Evolutionary conservation across 2,888 invertebrate species (phyloP).

Genomic region (Serripes groenlandicus): DNA sequence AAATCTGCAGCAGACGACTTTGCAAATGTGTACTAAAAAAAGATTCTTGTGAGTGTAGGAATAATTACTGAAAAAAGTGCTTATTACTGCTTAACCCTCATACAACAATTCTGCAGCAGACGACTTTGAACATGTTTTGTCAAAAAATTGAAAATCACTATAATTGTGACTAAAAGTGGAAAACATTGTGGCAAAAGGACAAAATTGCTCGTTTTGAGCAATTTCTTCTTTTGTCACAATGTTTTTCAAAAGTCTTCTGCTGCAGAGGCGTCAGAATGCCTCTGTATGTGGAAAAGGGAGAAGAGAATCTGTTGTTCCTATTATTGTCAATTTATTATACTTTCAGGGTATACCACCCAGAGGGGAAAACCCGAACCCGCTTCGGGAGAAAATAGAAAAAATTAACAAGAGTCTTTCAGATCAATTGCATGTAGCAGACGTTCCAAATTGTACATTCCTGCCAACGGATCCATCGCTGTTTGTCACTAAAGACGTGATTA

Average conservation of each 20-base stretch:
- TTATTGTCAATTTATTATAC: background rate
- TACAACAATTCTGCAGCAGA: no score
- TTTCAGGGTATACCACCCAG: constrained; percentile 94
- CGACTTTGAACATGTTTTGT: no score
- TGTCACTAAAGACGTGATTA: constrained; percentile 89
- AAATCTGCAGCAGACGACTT: no score
- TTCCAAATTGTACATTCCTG: constrained; percentile 91
- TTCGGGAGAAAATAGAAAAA: constrained; percentile 92
- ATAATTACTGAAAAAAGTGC: no score
- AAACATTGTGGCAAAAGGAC: background rate
- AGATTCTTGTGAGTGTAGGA: no score
- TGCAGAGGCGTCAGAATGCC: background rate
- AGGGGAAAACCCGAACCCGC: constrained; percentile 93
- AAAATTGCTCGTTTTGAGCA: background rate
- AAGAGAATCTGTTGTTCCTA: background rate
- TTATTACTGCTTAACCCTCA: no score
- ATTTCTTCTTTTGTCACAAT: background rate
- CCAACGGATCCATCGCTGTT: constrained; percentile 91
- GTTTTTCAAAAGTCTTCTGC: background rate
- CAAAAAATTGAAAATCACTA: no score
- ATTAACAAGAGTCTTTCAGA: constrained; percentile 92
- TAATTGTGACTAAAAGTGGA: background rate
- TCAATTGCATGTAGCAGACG: constrained; percentile 88
- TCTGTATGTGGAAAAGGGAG: background rate
- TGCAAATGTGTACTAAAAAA: no score